Evolutionary conservation across 1,140 invertebrate species (phyloP), one percentile per base, ranked within the genome.

Genomic region (Halictus rubicundus): DNA sequence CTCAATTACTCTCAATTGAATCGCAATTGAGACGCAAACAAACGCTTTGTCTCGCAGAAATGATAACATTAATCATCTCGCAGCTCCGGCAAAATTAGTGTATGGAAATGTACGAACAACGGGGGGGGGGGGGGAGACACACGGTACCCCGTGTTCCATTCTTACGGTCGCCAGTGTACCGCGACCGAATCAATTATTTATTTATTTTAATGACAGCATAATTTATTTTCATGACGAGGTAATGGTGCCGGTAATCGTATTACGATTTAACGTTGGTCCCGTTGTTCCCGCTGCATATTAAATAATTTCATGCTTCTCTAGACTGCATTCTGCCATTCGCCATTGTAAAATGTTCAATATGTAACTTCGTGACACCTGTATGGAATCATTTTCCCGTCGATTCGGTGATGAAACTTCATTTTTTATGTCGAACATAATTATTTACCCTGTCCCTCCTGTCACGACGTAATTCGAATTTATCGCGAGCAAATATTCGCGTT

Each of bases 1-100:
- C 74, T 74, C 78, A 68, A 79, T 79, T 79, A 79, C 63, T 79
- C 63, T 74, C 78, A 79, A 79, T 79, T 68, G 78, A 68, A 79
- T 61, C 25, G 27, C 78, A 74, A 79, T 79, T 37, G 71, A 66
- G n/a, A 21, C 64, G 7, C 61, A 21, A 72, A 78, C 25, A n/a
- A 63, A 74, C 42, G 63, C 27, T 42, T 49, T n/a, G 63, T 54
- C 61, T 60, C 54, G 63, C 23, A 60, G 78, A 59, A 64, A 74
- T 59, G 54, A 74, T 60, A 74, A 66, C 39, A 73, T 79, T 49
- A 74, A 74, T 73, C 78, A 78, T 54, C 64, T n/a, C 12, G 16
- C 25, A n/a, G 32, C 27, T 4, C 16, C 10, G 49, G 23, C 21
- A 46, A 78, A 64, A 78, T 72, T 49, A 39, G 23, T 19, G 23